A percentile compares a stretch with the other conserved stretches of the same genome.
Evolutionary conservation across 2,888 invertebrate genomes (phyloP).

Genomic region (Ophion ventricosus): DNA sequence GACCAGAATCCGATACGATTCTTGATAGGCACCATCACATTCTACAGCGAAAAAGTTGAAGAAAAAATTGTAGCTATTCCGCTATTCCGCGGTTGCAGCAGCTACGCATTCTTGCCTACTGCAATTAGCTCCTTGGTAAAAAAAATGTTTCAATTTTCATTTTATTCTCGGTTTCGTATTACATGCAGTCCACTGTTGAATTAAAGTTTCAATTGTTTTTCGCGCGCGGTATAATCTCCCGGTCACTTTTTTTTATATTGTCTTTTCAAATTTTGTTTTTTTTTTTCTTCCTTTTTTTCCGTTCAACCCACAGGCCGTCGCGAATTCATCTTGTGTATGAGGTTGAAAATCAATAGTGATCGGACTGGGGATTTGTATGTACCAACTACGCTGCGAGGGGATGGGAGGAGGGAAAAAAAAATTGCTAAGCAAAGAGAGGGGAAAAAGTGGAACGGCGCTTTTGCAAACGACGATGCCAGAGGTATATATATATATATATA

Average conservation of each 20-base stretch:
- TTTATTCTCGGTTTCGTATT: not conserved
- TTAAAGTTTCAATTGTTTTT: not conserved
- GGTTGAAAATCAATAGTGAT: slow-evolving; percentile 27
- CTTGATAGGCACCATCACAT: too few relatives aligned
- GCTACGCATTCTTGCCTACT: too few relatives aligned
- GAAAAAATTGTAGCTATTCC: not conserved
- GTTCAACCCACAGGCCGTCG: not conserved
- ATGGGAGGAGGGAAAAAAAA: slow-evolving; percentile 6
- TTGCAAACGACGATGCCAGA: slow-evolving; percentile 40
- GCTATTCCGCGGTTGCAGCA: not conserved
- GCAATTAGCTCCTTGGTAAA: not conserved
- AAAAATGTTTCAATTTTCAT: not conserved
- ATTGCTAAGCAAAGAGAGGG: slow-evolving; percentile 63
- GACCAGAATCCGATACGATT: too few relatives aligned
- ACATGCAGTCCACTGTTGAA: not conserved
- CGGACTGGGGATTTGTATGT: slow-evolving; percentile 1
- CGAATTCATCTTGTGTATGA: not conserved
- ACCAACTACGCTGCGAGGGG: not conserved
- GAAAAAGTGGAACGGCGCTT: slow-evolving; percentile 49
- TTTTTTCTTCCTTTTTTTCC: not conserved
- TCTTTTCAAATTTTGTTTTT: not conserved
- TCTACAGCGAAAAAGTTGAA: not conserved
- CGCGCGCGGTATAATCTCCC: too few relatives aligned
- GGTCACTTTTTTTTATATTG: not conserved
- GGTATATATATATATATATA: not conserved